These are phyloP conservation scores for Seira sanloemensis DNA, from an alignment of 2,888 invertebrate genomes.

Conservation along the genomic window DNA sequence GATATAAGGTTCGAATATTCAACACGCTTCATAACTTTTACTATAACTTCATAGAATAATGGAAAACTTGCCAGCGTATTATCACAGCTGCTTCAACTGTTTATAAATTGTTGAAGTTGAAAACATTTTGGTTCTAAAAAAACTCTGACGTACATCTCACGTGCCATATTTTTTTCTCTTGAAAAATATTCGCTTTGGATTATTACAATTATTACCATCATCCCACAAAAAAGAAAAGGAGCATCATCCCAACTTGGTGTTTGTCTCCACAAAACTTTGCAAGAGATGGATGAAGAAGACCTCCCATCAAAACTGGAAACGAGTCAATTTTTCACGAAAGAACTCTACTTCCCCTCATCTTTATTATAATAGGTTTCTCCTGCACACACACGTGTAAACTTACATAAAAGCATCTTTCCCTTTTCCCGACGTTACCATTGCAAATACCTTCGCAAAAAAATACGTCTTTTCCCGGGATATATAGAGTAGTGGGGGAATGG, in stretches of 20 bases:
- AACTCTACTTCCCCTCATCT: slow-evolving; percentile 17
- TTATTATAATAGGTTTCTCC: background rate
- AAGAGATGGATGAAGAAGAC: slow-evolving; percentile 17
- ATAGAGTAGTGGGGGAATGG: background rate
- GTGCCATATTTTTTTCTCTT: background rate
- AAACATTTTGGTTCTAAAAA: background rate
- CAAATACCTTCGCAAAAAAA: too few relatives aligned
- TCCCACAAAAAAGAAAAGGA: background rate
- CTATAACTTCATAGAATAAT: too few relatives aligned
- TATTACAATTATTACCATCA: slow-evolving; percentile 29
- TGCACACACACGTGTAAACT: slow-evolving; percentile 1
- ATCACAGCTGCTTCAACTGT: too few relatives aligned
- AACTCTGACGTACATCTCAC: background rate
- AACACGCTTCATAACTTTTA: too few relatives aligned
- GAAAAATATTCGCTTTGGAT: slow-evolving; percentile 17
- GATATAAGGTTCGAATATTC: too few relatives aligned
- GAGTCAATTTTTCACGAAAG: slow-evolving; percentile 50
- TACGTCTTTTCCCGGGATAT: too few relatives aligned
- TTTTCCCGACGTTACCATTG: background rate
- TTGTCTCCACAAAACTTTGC: background rate
- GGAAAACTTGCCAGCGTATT: too few relatives aligned
- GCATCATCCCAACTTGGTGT: background rate
- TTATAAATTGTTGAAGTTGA: too few relatives aligned
- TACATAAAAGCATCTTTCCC: too few relatives aligned
- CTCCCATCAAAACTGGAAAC: slow-evolving; percentile 43